Conservation (phyloP, 2,888 invertebrate species). For the Andrena trimmerana region DNA sequence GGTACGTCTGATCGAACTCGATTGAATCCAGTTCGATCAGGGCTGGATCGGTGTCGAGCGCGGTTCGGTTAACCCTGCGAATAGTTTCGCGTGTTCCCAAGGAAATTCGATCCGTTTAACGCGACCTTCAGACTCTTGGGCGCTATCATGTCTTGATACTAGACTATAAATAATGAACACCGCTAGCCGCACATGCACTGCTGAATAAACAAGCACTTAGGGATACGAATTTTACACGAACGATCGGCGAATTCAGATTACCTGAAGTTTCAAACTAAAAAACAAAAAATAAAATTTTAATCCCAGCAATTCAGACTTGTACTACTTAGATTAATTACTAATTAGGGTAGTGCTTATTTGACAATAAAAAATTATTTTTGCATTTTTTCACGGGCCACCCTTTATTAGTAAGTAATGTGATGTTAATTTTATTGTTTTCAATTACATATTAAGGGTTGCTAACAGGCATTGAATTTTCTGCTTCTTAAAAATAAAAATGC, state of each 20-base stretch:
- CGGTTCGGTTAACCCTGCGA: constrained; percentile 11
- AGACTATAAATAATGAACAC: constrained; percentile 52
- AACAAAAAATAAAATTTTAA: no score
- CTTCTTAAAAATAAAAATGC: no score
- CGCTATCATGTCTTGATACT: constrained; percentile 59
- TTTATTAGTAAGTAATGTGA: no score
- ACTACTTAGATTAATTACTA: no score
- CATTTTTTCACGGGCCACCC: no score
- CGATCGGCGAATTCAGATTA: background rate
- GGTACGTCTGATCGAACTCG: constrained; percentile 10
- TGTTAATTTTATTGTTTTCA: no score
- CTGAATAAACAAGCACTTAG: background rate
- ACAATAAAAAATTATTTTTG: no score
- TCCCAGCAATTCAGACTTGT: no score
- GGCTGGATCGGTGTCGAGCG: constrained; percentile 14
- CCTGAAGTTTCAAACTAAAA: background rate
- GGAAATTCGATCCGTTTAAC: constrained; percentile 45
- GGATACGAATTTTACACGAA: constrained; percentile 3
- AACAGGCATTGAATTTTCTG: no score
- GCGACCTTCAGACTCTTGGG: constrained; percentile 70
- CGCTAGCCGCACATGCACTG: background rate
- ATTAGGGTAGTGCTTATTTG: no score
- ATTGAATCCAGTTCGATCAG: constrained; percentile 35
- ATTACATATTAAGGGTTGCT: no score
- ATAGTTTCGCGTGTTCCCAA: constrained; percentile 26